Percentiles rank a stretch among this genome's conserved stretches.
phyloP scores from a whole-genome alignment of 2,113 vertebrate species.

The Hemichromis elongatus region DNA sequence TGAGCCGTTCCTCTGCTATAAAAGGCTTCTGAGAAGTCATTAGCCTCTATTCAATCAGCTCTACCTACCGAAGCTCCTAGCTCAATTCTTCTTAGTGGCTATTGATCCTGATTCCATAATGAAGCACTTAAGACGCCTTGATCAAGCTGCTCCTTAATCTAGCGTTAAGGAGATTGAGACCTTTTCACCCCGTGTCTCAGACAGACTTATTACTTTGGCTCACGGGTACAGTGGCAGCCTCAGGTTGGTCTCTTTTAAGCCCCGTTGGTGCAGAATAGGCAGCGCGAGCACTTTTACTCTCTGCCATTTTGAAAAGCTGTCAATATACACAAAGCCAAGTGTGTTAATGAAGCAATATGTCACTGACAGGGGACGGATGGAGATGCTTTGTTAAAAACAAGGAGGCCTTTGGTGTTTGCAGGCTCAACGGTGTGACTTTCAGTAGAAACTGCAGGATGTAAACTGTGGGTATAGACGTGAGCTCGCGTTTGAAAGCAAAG shows the following conservation, averaged over 20 bases:
- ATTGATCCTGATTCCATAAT: conserved; percentile 65
- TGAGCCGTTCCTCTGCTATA: not conserved
- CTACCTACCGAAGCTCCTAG: conserved; percentile 41
- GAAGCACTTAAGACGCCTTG: conserved; percentile 65
- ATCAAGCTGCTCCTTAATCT: conserved; percentile 69
- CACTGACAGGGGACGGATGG: conserved; percentile 3
- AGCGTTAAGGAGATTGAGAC: conserved; percentile 58
- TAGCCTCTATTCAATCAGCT: conserved; percentile 58
- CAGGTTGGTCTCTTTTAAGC: conserved; percentile 28
- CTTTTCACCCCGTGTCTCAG: conserved; percentile 55
- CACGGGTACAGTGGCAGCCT: conserved; percentile 24
- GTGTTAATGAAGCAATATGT: conserved; percentile 48
- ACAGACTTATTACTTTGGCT: conserved; percentile 38
- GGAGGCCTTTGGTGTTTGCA: conserved; percentile 6
- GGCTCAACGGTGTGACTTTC: not conserved
- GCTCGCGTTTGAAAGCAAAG: conserved; percentile 8
- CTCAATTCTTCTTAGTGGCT: conserved; percentile 60
- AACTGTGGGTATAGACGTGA: conserved; percentile 1
- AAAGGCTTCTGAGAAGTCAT: conserved; percentile 54
- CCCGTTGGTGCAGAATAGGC: conserved; percentile 13
- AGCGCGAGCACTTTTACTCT: conserved; percentile 29
- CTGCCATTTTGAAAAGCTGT: conserved; percentile 42
- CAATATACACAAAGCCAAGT: conserved; percentile 37
- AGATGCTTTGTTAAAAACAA: conserved; percentile 33
- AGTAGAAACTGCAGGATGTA: conserved; percentile 16